A percentile compares a stretch with the other conserved stretches of the same genome.
Evolutionary conservation across 2,113 vertebrate species (phyloP).

Genomic region (Pachypanchax playfairii): DNA sequence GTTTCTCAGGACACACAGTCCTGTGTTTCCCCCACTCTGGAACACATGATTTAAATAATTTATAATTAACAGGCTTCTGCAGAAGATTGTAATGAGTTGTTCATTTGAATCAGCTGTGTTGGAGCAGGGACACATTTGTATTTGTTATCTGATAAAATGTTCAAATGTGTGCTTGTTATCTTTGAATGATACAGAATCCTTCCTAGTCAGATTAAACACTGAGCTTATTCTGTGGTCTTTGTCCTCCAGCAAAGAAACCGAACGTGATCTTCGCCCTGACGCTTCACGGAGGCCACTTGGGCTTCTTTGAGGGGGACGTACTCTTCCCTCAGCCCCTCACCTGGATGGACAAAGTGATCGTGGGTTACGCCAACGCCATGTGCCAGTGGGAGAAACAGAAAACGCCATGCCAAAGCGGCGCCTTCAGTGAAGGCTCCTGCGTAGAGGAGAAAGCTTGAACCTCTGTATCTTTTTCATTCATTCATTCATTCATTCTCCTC

Average conservation of each 20-base stretch:
- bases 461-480: conserved; percentile 8
- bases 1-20: background rate
- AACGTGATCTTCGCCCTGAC: conserved; percentile 95
- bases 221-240: conserved; percentile 8
- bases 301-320: conserved; percentile 98
- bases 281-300: conserved; percentile 95
- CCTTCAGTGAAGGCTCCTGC: conserved; percentile 62
- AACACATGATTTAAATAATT: no score
- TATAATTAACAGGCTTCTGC: no score
- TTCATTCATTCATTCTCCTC: conserved; percentile 13
- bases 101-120: no score
- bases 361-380: conserved; percentile 91
- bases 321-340: conserved; percentile 96
- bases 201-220: background rate
- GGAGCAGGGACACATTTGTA: no score
- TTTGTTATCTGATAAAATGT: no score
- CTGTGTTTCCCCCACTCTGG: no score
- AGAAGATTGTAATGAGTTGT: no score
- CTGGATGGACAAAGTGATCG: conserved; percentile 99
- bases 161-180: no score
- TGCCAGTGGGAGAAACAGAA: conserved; percentile 98
- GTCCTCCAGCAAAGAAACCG: conserved; percentile 86
- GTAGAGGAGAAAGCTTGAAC: conserved; percentile 66
- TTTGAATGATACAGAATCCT: background rate
- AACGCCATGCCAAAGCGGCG: conserved; percentile 86